These are phyloP conservation scores for Xiphophorus hellerii DNA, from an alignment of 2,113 vertebrate genomes.

Conservation along the genomic window DNA sequence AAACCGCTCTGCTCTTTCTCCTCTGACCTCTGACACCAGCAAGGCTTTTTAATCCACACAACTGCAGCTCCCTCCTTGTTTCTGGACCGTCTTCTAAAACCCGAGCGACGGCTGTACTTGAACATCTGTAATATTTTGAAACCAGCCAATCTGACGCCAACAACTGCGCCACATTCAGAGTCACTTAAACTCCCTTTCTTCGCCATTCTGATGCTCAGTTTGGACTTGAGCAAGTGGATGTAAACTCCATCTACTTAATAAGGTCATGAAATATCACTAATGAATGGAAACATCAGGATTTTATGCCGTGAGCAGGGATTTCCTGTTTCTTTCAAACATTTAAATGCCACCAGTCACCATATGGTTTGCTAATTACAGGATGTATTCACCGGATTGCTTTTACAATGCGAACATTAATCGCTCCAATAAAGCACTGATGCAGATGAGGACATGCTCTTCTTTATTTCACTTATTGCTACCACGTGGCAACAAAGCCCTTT, in stretches of 20 bases:
- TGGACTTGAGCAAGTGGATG: neutral
- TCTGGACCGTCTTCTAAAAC: too few species aligned
- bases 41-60: too few species aligned
- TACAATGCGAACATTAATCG: conserved; percentile 3
- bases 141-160: neutral
- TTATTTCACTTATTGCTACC: conserved; percentile 34
- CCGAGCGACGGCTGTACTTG: too few species aligned
- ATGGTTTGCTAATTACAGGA: conserved; percentile 17
- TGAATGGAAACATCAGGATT: neutral
- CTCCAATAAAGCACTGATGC: conserved; percentile 9
- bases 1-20: neutral
- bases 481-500: conserved; percentile 17
- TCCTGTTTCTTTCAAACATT: neutral
- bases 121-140: neutral
- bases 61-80: too few species aligned
- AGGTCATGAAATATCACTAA: neutral
- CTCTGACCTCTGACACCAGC: neutral
- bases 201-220: neutral
- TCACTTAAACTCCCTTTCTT: neutral
- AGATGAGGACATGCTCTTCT: neutral
- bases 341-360: neutral
- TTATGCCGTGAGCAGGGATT: neutral
- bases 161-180: too few species aligned
- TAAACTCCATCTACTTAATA: neutral
- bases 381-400: conserved; percentile 13